These are phyloP conservation scores for Brenthis ino DNA, from an alignment of 2,888 invertebrate species.

Conservation along the genomic window DNA sequence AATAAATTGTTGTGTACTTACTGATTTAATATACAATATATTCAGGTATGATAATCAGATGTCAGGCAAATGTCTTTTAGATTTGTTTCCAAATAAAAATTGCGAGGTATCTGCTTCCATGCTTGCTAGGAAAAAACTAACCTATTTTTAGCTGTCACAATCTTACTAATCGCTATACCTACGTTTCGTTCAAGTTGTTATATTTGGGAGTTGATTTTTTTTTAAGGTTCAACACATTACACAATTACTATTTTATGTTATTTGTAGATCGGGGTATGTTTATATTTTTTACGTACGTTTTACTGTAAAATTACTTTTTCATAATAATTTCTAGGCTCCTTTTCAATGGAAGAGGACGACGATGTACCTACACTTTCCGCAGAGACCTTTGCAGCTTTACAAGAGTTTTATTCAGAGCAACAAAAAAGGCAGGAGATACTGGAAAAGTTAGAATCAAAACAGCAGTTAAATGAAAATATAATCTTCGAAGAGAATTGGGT, in stretches of 20 bases:
- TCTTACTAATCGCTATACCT: not conserved
- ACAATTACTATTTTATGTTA: not conserved
- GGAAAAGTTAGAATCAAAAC: conserved; percentile 69
- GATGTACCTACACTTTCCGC: conserved; percentile 86
- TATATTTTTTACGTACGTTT: not conserved
- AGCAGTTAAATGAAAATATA: conserved; percentile 71
- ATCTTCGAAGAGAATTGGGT: conserved; percentile 93
- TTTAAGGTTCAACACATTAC: not conserved
- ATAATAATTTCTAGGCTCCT: not conserved
- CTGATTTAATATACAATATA: conserved; percentile 10
- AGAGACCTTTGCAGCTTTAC: conserved; percentile 87
- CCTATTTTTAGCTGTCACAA: conserved; percentile 41
- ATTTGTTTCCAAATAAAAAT: conserved; percentile 20
- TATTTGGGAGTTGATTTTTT: not conserved
- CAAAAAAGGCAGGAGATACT: conserved; percentile 83
- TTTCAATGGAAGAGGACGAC: conserved; percentile 75
- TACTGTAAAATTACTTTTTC: not conserved
- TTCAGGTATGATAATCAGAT: conserved; percentile 27
- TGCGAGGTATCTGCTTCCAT: conserved; percentile 31
- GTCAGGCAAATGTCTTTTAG: conserved; percentile 10
- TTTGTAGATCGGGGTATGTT: not conserved
- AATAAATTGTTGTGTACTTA: conserved; percentile 18
- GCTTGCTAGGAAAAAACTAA: conserved; percentile 35
- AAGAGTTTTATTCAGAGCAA: conserved; percentile 90
- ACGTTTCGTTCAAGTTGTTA: conserved; percentile 12